Conservation (phyloP, 2,888 invertebrate species). For the Bruchidius siliquastri region DNA sequence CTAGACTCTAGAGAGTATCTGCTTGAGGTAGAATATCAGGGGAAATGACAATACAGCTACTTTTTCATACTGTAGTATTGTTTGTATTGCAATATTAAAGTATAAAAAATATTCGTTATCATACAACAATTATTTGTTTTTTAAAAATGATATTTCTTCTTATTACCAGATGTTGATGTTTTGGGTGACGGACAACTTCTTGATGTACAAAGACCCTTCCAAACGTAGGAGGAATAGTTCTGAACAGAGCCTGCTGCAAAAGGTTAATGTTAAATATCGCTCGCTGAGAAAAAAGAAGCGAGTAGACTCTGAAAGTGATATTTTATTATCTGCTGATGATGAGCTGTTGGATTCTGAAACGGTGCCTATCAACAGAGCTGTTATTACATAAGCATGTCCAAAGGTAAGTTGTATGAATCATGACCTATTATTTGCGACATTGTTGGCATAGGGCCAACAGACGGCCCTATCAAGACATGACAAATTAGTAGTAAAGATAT, state of each 20-base stretch:
- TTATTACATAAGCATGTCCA: constrained; percentile 19
- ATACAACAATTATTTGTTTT: no score
- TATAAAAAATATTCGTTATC: no score
- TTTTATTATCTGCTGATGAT: constrained; percentile 60
- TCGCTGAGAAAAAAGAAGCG: constrained; percentile 49
- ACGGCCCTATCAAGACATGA: no score
- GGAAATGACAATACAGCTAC: no score
- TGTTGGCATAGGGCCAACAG: no score
- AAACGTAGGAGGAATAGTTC: constrained; percentile 38
- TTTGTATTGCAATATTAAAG: no score
- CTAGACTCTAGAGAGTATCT: no score
- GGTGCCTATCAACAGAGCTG: constrained; percentile 27
- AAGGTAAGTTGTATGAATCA: constrained; percentile 1
- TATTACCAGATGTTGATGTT: constrained; percentile 72
- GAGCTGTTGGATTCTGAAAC: constrained; percentile 53
- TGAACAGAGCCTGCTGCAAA: constrained; percentile 41
- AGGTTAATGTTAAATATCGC: constrained; percentile 54
- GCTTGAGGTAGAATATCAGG: no score
- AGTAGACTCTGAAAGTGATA: constrained; percentile 61
- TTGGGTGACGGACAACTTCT: constrained; percentile 82
- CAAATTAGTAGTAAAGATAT: no score
- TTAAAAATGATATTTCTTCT: not conserved
- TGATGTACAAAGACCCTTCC: constrained; percentile 63
- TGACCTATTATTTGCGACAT: no score
- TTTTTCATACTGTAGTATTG: no score